phyloP scores from a whole-genome alignment of 1,140 invertebrate genomes.

The Pteromalus puparum region DNA sequence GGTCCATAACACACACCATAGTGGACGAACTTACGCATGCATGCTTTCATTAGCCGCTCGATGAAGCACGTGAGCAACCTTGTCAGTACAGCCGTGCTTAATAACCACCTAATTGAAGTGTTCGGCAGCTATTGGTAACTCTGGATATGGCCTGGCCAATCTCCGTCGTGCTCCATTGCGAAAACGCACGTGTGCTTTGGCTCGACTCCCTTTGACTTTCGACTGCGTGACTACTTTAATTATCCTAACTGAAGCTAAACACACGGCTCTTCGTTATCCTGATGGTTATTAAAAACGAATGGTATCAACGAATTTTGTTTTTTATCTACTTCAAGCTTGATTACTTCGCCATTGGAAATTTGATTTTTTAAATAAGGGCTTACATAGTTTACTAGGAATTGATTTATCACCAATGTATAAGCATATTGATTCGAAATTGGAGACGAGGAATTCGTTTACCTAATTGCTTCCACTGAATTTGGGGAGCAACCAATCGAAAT shows the following conservation, averaged over 20 bases:
- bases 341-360: too few relatives aligned
- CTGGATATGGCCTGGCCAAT: constrained; percentile 53
- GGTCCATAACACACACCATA: neutral
- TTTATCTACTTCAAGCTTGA: too few relatives aligned
- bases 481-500: neutral
- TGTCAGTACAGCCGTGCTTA: constrained; percentile 64
- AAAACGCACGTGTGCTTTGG: neutral
- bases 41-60: constrained; percentile 62
- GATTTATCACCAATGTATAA: neutral
- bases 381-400: neutral
- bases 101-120: constrained; percentile 70
- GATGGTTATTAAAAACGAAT: too few relatives aligned
- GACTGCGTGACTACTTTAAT: neutral
- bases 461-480: neutral
- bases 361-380: neutral
- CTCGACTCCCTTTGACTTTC: neutral
- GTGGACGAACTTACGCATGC: constrained; percentile 54
- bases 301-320: too few relatives aligned
- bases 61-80: constrained; percentile 65
- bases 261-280: too few relatives aligned
- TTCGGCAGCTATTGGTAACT: constrained; percentile 64
- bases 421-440: neutral
- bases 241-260: neutral
- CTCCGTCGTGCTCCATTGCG: neutral
- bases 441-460: neutral